Base-by-base conservation (phyloP, 2,888 invertebrate genomes). In the Cerceris ruficornis region DNA sequence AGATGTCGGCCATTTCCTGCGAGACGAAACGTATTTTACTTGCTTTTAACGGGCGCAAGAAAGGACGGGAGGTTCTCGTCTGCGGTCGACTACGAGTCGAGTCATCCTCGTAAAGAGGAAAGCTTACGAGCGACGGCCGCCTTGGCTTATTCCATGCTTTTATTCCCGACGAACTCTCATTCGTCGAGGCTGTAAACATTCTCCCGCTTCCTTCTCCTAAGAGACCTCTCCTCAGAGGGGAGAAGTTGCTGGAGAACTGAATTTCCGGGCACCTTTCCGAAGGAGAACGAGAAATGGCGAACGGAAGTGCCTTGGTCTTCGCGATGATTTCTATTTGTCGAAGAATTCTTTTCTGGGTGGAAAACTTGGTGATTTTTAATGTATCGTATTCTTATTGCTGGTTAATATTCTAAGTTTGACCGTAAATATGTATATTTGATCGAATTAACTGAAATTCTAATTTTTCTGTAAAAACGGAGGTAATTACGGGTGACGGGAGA, bases 61-160 rank as follows among this genome's bases (percentile, higher is more conserved):
- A 78, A 82, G 84, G 85, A 84, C 79, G 80, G 85, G 69, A 75
- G 83, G 77, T 72, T 83, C 85, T 84, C 86, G 90, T 90, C 91
- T 92, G 92, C 91, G 92, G 92, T 91, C 74, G 83, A 82, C 80
- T 69, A 72, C 85, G 86, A 84, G 85, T 88, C 89, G 89, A 90
- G 89, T 89, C 91, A 89, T 91, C 89, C 91, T 92, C 92, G 88
- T 92, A 92, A 92, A 92, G 91, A 92, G 87, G 86, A 80, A 88
- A 92, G 91, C 91, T 92, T 92, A 92, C 87, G 92, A 92, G 91
- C 90, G 86, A 89, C 89, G 80, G 80, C 79, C 82, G 81, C 64
- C 82, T 81, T 74, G 77, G 75, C 83, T 80, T 82, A 85, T 83
- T 84, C 83, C 84, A 80, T 80, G 84, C 80, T 84, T 87, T 85